Evolutionary conservation across 2,888 invertebrate species (phyloP).

Genomic region (Cataglyphis livida): DNA sequence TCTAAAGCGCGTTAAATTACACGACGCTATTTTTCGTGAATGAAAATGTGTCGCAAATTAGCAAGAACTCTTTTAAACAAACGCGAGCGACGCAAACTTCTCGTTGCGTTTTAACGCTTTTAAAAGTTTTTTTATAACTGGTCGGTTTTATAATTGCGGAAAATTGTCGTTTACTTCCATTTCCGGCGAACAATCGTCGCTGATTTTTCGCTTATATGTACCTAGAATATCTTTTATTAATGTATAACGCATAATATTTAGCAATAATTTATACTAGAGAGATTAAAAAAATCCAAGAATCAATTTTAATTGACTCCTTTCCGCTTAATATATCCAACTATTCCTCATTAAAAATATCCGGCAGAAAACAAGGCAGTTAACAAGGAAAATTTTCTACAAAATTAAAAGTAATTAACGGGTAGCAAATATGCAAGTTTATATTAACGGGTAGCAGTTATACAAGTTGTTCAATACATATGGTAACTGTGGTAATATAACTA

Average conservation of each 20-base stretch:
- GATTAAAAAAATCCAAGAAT: not conserved
- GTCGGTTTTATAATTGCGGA: not conserved
- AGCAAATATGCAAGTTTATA: not conserved
- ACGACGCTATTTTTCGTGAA: not conserved
- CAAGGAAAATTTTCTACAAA: not conserved
- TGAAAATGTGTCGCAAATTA: slow-evolving; percentile 3
- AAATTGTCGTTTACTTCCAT: slow-evolving; percentile 19
- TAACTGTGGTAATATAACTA: not conserved
- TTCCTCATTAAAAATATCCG: not conserved
- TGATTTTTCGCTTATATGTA: slow-evolving; percentile 20
- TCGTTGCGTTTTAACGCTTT: slow-evolving; percentile 4
- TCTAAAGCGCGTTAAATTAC: not conserved
- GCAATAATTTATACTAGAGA: not conserved
- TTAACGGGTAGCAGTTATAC: not conserved
- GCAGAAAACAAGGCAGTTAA: not conserved
- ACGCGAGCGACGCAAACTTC: no score
- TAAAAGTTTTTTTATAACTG: not conserved
- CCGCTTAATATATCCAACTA: not conserved
- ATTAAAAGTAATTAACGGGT: not conserved
- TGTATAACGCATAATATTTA: not conserved
- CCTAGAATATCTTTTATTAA: not conserved
- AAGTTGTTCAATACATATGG: not conserved
- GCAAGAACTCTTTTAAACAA: not conserved
- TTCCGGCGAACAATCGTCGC: slow-evolving; percentile 8
- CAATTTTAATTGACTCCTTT: not conserved